Evolutionary conservation across 2,113 vertebrate species (phyloP).

Genomic region (Erythrocercus mccallii): DNA sequence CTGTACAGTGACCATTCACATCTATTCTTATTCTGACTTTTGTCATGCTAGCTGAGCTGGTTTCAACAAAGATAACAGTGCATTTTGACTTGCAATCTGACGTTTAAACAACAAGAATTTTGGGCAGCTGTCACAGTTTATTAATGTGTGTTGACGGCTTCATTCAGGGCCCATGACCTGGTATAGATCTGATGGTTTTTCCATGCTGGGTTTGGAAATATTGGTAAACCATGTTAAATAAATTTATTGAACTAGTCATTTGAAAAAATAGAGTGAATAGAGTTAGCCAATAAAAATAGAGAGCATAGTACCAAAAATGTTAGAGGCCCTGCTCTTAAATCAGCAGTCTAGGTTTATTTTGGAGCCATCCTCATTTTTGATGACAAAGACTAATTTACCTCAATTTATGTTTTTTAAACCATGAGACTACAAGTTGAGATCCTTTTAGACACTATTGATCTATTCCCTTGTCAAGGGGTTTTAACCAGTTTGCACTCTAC

Average conservation of each 20-base stretch:
- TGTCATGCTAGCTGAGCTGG: conserved; percentile 73
- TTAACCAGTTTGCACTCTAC: background rate
- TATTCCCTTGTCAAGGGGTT: background rate
- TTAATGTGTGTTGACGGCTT: conserved; percentile 82
- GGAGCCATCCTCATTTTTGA: conserved; percentile 27
- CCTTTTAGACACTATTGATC: background rate
- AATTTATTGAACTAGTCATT: conserved; percentile 40
- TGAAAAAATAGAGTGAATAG: background rate
- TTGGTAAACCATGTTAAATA: conserved; percentile 58
- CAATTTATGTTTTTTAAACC: conserved; percentile 11
- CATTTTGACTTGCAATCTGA: conserved; percentile 76
- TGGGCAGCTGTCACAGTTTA: conserved; percentile 80
- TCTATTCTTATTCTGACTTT: conserved; percentile 69
- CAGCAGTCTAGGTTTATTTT: conserved; percentile 59
- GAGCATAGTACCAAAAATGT: conserved; percentile 32
- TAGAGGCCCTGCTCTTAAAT: conserved; percentile 48
- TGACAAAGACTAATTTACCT: conserved; percentile 42
- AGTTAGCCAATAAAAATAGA: conserved; percentile 63
- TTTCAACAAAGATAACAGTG: conserved; percentile 82
- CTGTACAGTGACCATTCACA: conserved; percentile 59
- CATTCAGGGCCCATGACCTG: conserved; percentile 76
- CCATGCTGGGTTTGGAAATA: conserved; percentile 62
- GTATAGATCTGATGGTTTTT: conserved; percentile 51
- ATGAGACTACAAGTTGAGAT: background rate
- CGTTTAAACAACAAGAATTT: conserved; percentile 83